Conservation (phyloP, 2,113 vertebrate genomes). For the Austrofundulus limnaeus region DNA sequence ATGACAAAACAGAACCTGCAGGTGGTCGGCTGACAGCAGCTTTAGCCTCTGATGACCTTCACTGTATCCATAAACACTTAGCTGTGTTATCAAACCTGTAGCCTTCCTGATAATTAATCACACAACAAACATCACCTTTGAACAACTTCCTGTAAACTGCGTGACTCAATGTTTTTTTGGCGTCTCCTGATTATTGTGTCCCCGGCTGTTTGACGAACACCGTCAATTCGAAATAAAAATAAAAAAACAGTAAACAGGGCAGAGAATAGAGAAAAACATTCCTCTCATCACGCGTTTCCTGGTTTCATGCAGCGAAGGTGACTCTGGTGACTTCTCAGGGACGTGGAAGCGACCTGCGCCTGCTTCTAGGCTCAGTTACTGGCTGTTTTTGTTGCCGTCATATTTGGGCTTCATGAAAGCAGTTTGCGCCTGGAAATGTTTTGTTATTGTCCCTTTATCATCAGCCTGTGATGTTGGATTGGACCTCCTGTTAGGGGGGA, state of each 20-base stretch:
- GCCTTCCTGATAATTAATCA: conserved; percentile 42
- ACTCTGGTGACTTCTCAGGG: conserved; percentile 28
- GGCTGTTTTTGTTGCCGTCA: too few relatives aligned
- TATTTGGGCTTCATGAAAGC: neutral
- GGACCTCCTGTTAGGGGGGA: neutral
- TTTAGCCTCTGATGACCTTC: neutral
- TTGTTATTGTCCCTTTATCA: too few relatives aligned
- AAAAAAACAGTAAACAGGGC: conserved; percentile 28
- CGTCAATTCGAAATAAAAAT: conserved; percentile 41
- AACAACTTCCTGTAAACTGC: conserved; percentile 73
- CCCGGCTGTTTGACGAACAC: conserved; percentile 38
- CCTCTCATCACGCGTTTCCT: conserved; percentile 64
- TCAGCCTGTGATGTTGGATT: neutral
- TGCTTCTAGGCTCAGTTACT: neutral
- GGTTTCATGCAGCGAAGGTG: conserved; percentile 46
- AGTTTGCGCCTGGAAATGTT: neutral
- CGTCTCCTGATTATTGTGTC: conserved; percentile 56
- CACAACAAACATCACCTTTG: conserved; percentile 47
- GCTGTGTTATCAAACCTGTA: conserved; percentile 7
- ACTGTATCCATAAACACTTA: neutral
- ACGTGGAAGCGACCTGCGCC: conserved; percentile 35
- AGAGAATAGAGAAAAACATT: conserved; percentile 46
- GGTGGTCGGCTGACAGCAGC: neutral
- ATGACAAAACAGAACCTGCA: too few relatives aligned
- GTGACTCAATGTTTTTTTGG: conserved; percentile 56